These are phyloP conservation scores for Psittacula derbiana DNA, from an alignment of 2,797 vertebrate species.

Conservation along the genomic window DNA sequence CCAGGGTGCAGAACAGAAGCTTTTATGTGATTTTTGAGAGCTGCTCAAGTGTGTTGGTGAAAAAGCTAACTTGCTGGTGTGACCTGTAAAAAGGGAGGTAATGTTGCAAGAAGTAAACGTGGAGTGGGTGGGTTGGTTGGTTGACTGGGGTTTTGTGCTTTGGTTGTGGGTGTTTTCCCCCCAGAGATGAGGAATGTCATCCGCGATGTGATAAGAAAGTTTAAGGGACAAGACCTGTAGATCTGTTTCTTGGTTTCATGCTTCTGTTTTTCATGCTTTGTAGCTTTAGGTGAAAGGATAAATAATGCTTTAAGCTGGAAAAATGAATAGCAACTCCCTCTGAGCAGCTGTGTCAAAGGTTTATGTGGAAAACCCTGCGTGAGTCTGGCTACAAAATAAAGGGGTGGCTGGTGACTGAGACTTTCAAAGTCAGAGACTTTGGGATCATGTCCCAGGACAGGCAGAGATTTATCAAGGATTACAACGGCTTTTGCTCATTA, in stretches of 20 bases:
- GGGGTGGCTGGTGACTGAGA: background rate
- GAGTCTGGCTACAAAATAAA: background rate
- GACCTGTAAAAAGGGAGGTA: background rate
- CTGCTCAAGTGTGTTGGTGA: background rate
- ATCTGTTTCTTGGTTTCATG: background rate
- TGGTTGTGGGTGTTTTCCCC: accelerated
- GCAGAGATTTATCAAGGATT: background rate
- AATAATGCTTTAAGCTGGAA: background rate
- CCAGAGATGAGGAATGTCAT: background rate
- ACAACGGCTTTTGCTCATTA: background rate
- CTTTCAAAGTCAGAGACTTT: background rate
- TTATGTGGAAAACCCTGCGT: background rate
- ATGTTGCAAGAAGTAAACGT: background rate
- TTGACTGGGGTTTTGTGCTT: background rate
- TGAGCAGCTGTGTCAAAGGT: background rate
- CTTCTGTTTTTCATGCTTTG: background rate
- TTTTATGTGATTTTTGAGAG: background rate
- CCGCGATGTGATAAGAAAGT: background rate
- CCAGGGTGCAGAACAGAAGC: background rate
- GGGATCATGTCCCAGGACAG: background rate
- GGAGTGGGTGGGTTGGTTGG: background rate
- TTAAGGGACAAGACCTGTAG: background rate
- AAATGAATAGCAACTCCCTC: background rate
- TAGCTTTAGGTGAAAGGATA: background rate
- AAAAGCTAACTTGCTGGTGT: background rate